phyloP scores from a whole-genome alignment of 2,888 invertebrate genomes.

The Cataglyphis livida region DNA sequence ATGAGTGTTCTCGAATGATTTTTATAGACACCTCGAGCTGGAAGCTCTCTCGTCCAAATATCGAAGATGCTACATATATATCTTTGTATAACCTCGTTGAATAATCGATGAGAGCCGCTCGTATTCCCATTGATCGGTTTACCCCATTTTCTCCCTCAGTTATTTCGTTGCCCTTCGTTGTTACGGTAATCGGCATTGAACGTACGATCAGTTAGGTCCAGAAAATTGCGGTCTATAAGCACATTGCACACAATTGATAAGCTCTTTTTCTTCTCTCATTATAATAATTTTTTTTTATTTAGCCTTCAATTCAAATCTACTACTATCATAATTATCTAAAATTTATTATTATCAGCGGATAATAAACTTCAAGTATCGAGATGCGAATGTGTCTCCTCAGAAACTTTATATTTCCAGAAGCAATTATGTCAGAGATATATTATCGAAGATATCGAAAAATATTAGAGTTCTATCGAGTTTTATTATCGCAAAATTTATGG shows the following conservation, averaged over 20 bases:
- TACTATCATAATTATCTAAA: not conserved
- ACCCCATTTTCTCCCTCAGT: not conserved
- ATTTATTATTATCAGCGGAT: constrained; percentile 4
- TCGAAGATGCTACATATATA: not conserved
- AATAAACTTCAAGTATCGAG: constrained; percentile 17
- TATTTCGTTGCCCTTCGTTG: not conserved
- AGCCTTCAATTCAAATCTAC: not conserved
- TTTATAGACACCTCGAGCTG: not conserved
- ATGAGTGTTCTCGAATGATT: not conserved
- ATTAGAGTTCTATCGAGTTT: not conserved
- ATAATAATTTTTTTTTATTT: not conserved
- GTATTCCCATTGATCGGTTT: constrained; percentile 6
- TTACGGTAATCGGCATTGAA: not conserved
- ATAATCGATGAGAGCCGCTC: constrained; percentile 22
- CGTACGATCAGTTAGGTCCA: not conserved
- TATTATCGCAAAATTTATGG: not conserved
- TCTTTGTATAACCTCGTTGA: constrained; percentile 10
- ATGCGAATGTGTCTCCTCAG: not conserved
- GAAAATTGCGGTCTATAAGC: not conserved
- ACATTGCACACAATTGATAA: not conserved
- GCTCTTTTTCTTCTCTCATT: not conserved
- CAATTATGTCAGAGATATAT: constrained; percentile 14
- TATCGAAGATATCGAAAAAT: not conserved
- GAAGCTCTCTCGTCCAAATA: not conserved
- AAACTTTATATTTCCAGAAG: not conserved